These are phyloP conservation scores for Drosophila bipectinata DNA, from an alignment of 1,140 invertebrate genomes.

Conservation along the genomic window DNA sequence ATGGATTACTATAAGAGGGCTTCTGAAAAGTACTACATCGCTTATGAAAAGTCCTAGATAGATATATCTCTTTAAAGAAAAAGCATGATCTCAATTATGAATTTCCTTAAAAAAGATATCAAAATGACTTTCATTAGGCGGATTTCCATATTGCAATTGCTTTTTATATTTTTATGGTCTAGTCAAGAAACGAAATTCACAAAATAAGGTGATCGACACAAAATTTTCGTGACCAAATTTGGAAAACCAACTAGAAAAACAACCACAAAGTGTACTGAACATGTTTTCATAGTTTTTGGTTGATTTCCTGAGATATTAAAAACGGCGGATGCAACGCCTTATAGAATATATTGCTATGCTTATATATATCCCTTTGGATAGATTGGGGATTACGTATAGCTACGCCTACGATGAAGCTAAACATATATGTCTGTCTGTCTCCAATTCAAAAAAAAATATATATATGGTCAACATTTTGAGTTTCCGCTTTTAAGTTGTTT, in stretches of 20 bases:
- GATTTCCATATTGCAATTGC: conserved; percentile 52
- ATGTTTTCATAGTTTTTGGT: conserved; percentile 15
- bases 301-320: conserved; percentile 60
- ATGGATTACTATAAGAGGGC: too few species aligned
- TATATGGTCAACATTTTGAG: conserved; percentile 58
- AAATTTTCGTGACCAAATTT: conserved; percentile 44
- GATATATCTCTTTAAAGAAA: too few species aligned
- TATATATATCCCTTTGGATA: background rate
- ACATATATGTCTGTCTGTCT: conserved; percentile 16
- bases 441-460: conserved; percentile 4
- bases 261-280: conserved; percentile 14
- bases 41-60: too few species aligned
- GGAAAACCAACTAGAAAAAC: conserved; percentile 24
- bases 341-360: conserved; percentile 21
- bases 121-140: conserved; percentile 14
- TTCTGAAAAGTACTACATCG: too few species aligned
- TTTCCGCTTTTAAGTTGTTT: conserved; percentile 60
- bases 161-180: conserved; percentile 5
- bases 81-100: too few species aligned
- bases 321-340: conserved; percentile 69
- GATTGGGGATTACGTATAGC: conserved; percentile 22
- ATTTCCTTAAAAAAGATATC: background rate
- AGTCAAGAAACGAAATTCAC: conserved; percentile 5
- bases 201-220: conserved; percentile 41
- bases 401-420: conserved; percentile 20